These are phyloP conservation scores for Taxidea taxus DNA, from an alignment of 2,113 vertebrate genomes.

Conservation along the genomic window DNA sequence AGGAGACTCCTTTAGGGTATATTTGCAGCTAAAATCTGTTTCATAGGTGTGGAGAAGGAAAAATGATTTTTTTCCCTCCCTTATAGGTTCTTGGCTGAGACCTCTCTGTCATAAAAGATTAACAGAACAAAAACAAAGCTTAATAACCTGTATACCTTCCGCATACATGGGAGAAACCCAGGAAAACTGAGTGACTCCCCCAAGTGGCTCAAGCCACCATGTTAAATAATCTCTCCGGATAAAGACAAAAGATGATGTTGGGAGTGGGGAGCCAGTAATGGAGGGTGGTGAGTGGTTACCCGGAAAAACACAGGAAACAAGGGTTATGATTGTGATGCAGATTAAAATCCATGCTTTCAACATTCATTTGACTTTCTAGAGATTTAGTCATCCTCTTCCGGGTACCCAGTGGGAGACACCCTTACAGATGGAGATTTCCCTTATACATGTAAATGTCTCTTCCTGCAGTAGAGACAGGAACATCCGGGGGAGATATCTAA, in stretches of 20 bases:
- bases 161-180: neutral
- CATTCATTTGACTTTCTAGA: neutral
- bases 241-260: neutral
- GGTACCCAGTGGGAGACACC: neutral
- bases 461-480: neutral
- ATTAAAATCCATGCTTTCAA: neutral
- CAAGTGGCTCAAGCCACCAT: neutral
- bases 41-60: neutral
- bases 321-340: neutral
- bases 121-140: neutral
- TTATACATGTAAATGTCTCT: neutral
- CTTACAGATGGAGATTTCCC: neutral
- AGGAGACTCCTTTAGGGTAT: neutral
- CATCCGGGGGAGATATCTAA: neutral
- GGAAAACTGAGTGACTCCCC: neutral
- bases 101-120: neutral
- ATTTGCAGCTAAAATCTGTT: constrained; percentile 19
- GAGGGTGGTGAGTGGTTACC: neutral
- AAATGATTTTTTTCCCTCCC: neutral
- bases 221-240: neutral
- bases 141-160: neutral
- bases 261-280: neutral
- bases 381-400: neutral
- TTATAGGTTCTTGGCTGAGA: neutral
- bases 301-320: neutral